Evolutionary conservation across 2,797 vertebrate genomes (phyloP).

Genomic region (Chlorospingus flavigularis): DNA sequence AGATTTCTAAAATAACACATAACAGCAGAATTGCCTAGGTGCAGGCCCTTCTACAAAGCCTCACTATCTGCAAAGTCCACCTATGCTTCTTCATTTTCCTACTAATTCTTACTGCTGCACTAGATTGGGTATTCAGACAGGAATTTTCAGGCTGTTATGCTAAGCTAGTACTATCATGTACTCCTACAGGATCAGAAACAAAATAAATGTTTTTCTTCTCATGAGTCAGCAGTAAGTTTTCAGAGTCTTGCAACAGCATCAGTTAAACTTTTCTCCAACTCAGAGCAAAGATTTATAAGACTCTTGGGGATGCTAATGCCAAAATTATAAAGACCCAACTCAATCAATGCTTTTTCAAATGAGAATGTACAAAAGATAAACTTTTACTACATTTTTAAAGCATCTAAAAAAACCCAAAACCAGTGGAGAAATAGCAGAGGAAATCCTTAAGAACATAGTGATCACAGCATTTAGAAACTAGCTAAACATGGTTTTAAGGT

Average conservation of each 20-base stretch:
- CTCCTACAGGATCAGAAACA: neutral
- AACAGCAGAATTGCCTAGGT: neutral
- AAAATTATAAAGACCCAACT: neutral
- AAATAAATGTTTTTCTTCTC: neutral
- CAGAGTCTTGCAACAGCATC: neutral
- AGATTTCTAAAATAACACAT: neutral
- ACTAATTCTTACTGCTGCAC: neutral
- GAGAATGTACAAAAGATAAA: neutral
- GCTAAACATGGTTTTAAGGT: neutral
- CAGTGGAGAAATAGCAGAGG: neutral
- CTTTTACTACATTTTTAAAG: neutral
- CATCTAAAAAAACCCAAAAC: neutral
- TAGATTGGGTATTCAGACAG: neutral
- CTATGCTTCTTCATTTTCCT: neutral
- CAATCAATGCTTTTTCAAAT: neutral
- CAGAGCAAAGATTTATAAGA: neutral
- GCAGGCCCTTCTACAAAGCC: neutral
- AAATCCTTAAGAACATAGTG: neutral
- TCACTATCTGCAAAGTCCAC: neutral
- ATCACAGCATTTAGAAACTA: neutral
- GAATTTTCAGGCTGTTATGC: neutral
- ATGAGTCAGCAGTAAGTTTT: neutral
- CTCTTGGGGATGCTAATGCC: neutral
- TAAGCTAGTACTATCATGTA: neutral
- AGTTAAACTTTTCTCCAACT: neutral